phyloP scores from a whole-genome alignment of 2,888 invertebrate species.

The Xestia rhomboidea region DNA sequence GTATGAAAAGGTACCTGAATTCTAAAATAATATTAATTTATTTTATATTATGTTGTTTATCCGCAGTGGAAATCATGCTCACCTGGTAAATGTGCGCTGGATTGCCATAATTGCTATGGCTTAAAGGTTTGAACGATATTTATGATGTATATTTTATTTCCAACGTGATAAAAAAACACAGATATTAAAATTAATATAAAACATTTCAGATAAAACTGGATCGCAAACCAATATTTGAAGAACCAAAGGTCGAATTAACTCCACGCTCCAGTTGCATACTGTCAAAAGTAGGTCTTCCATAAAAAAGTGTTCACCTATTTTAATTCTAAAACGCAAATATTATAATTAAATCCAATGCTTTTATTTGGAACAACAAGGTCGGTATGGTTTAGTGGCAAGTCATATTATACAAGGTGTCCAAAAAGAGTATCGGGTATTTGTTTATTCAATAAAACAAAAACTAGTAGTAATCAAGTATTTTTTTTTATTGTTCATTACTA shows the following conservation, averaged over 20 bases:
- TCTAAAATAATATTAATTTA: neutral
- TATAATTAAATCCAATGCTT: neutral
- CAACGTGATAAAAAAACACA: neutral
- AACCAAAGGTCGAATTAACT: slow-evolving; percentile 77
- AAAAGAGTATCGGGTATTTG: no score
- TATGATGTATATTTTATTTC: neutral
- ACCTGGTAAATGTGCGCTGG: slow-evolving; percentile 71
- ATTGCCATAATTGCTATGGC: slow-evolving; percentile 75
- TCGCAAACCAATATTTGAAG: slow-evolving; percentile 77
- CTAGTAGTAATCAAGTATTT: no score
- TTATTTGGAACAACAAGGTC: neutral
- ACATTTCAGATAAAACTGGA: slow-evolving; percentile 78
- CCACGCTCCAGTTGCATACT: slow-evolving; percentile 82
- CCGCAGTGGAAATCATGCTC: slow-evolving; percentile 66
- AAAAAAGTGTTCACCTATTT: neutral
- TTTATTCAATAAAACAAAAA: no score
- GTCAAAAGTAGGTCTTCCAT: slow-evolving; percentile 73
- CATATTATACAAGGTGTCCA: no score
- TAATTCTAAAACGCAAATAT: neutral
- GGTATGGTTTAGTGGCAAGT: neutral
- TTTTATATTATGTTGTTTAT: slow-evolving; percentile 25
- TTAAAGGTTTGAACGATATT: slow-evolving; percentile 73
- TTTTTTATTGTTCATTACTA: no score
- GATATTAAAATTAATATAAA: slow-evolving; percentile 3
- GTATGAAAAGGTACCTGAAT: neutral